These are phyloP conservation scores for Oscheius sp. DNA, from an alignment of 2,888 invertebrate species.

Conservation along the genomic window DNA sequence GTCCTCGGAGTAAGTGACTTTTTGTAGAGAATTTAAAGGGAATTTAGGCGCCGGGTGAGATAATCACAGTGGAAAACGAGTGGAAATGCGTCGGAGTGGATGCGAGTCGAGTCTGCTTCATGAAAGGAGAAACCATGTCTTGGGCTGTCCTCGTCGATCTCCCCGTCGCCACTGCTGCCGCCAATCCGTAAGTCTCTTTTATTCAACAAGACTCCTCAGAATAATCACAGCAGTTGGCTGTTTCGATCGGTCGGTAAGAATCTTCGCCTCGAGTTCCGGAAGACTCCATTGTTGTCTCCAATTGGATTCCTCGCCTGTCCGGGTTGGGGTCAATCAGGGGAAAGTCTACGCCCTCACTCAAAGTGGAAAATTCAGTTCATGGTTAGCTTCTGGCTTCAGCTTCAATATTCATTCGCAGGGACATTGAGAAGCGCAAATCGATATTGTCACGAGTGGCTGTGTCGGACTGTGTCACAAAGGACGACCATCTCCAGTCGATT, in stretches of 20 bases:
- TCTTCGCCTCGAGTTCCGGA: conserved; percentile 36
- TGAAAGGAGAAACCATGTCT: neutral
- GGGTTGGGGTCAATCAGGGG: conserved; percentile 41
- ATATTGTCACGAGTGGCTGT: conserved; percentile 36
- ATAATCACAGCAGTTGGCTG: conserved; percentile 39
- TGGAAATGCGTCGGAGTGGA: conserved; percentile 41
- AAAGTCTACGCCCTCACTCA: conserved; percentile 43
- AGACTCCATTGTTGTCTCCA: conserved; percentile 31
- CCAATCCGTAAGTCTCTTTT: conserved; percentile 39
- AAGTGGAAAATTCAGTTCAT: conserved; percentile 40
- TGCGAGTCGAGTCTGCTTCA: conserved; percentile 32
- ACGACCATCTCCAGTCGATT: conserved; percentile 26
- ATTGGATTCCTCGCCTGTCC: conserved; percentile 43
- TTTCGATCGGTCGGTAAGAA: conserved; percentile 43
- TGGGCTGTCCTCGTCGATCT: conserved; percentile 40
- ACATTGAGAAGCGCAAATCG: conserved; percentile 32
- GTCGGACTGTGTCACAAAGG: conserved; percentile 42
- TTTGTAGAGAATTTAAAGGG: conserved; percentile 1
- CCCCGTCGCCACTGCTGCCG: conserved; percentile 37
- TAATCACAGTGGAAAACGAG: conserved; percentile 41
- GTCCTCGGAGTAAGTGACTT: conserved; percentile 19
- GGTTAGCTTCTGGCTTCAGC: too few species aligned
- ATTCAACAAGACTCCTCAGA: conserved; percentile 20
- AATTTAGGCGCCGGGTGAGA: conserved; percentile 26
- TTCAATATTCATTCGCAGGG: conserved; percentile 31